phyloP scores from a whole-genome alignment of 2,113 vertebrate genomes.

The Equus przewalskii region DNA sequence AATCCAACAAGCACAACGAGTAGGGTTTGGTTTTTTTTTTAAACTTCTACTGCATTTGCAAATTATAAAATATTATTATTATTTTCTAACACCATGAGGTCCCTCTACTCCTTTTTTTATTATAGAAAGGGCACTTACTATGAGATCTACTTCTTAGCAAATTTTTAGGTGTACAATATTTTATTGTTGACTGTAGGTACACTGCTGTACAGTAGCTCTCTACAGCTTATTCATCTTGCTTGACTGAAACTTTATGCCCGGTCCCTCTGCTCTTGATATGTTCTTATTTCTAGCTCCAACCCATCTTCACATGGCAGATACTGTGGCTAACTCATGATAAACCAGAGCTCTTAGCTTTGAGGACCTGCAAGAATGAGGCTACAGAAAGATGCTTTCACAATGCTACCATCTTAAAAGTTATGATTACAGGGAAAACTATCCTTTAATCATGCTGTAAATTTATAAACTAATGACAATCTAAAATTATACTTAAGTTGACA shows the following conservation, averaged over 20 bases:
- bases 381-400: conserved; percentile 27
- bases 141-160: not conserved
- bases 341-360: not conserved
- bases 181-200: not conserved
- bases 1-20: not conserved
- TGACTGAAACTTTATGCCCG: not conserved
- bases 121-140: not conserved
- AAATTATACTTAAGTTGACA: conserved; percentile 71
- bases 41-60: not conserved
- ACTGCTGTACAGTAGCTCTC: not conserved
- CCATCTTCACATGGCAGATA: not conserved
- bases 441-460: conserved; percentile 65
- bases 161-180: not conserved
- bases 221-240: not conserved
- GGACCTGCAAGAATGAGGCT: not conserved
- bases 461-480: conserved; percentile 76
- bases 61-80: not conserved
- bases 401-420: not conserved
- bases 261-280: not conserved
- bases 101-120: not conserved
- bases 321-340: not conserved
- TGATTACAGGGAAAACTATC: conserved; percentile 60
- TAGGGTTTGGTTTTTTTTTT: not conserved
- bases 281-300: not conserved
- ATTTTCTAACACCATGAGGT: not conserved